A percentile compares a stretch with the other conserved stretches of the same genome.
Conservation (phyloP, 2,113 vertebrate genomes). For the Sterrhoptilus dennistouni region DNA sequence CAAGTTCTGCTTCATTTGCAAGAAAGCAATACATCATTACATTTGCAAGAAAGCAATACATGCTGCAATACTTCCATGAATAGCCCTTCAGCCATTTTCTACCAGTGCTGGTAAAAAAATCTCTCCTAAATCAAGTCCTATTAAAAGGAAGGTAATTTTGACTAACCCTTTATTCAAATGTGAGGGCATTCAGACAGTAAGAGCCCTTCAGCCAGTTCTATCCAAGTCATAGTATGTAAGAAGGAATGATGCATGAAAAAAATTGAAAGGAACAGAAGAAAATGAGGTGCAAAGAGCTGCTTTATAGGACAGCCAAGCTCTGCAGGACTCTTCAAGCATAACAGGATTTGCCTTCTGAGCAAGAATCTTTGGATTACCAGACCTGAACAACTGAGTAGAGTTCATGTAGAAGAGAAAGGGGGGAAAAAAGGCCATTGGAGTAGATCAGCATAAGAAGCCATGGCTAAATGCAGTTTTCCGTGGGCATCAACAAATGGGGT, state of each 20-base stretch:
- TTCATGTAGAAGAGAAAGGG: background rate
- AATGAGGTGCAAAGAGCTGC: conserved; percentile 24
- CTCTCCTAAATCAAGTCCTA: background rate
- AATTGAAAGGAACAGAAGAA: conserved; percentile 12
- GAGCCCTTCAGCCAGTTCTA: background rate
- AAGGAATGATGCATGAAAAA: conserved; percentile 16
- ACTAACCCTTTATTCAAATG: conserved; percentile 1
- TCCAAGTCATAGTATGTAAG: background rate
- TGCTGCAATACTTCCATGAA: background rate
- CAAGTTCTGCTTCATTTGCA: background rate
- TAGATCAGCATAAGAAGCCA: background rate
- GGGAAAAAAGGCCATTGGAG: background rate
- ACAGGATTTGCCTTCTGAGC: conserved; percentile 34
- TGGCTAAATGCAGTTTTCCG: background rate
- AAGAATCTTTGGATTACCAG: conserved; percentile 25
- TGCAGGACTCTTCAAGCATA: conserved; percentile 25
- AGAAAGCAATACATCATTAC: background rate
- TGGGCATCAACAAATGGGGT: background rate
- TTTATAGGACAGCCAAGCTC: conserved; percentile 3
- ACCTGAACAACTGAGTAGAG: conserved; percentile 8
- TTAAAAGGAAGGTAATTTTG: conserved; percentile 14
- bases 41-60: background rate
- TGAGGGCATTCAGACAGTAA: background rate
- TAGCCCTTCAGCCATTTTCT: background rate
- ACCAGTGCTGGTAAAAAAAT: background rate